Base-by-base conservation (phyloP, 2,888 invertebrate genomes). In the Colostygia pectinataria region DNA sequence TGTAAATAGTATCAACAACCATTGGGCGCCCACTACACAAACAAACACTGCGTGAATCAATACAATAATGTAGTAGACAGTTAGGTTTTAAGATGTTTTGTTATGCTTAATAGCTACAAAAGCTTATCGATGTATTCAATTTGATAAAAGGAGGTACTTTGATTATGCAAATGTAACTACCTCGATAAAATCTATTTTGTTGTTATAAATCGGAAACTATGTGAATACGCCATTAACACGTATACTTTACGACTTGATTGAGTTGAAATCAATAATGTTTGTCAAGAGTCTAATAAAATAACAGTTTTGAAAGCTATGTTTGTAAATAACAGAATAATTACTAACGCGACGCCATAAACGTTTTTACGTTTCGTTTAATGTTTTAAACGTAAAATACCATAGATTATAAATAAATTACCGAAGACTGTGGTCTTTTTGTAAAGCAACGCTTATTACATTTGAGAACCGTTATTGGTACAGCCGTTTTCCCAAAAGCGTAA, bases 261-360 rank as follows among this genome's bases (percentile, higher is more conserved):
- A 71, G 63, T 62, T 66, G 44, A 51, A 66, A 70, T 68, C 67
- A 66, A 68, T 69, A 64, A 65, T 57, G 63, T 67, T 72, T 70
- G 63, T 70, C 59, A 58, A 63, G 58, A 59, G 47, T 51, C 61
- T 66, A 57, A 67, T 74, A 69, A 69, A 67, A 64, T 62, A 65
- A 61, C 61, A 62, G 59, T 58, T 65, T 68, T 60, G 56, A 64
- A 67, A 65, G 73, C 68, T 63, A 71, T 67, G 66, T 71, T 63
- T 65, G 60, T 66, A 66, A 69, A 68, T 67, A 73, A 69, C 66
- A 56, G 63, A 68, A 69, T 76, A 69, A 73, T 76, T 71, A 75
- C 71, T 64, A 56, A 70, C 61, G 62, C 63, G 59, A 63, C 66
- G 59, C 66, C 46, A 48, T 71, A 67, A 68, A 68, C 60, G 63